Evolutionary conservation across 2,797 vertebrate species (phyloP), one percentile per base, ranked within the genome.

Genomic region (Danio tinwini): DNA sequence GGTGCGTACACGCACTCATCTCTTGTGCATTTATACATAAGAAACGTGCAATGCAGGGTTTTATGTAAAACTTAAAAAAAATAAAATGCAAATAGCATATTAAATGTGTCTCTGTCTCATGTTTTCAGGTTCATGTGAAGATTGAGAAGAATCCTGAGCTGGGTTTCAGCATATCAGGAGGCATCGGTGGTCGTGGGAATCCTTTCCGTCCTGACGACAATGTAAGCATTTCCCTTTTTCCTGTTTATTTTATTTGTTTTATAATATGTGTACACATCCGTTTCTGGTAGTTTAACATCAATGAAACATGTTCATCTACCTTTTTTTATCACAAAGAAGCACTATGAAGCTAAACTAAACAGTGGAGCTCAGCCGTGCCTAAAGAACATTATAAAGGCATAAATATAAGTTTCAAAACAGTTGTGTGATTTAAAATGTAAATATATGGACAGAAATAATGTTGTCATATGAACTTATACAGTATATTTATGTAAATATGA

Each of bases 111-210:
- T 75, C 45, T 72, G 53, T 74, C 13, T 53, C 47, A 42, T 8
- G 3, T 63, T 89, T 88, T 91, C 90, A 99, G 98, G 93, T 99
- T 84, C 95, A 94, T 82, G 94, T 99, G 87, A 97, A 95, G 88
- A 90, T 99, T 81, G 95, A 99, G 91, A 99, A 99, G 91, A 98
- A 98, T 90, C 98, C 98, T 47, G 98, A 99, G 90, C 94, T 99
- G 87, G 98, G 98, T 80, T 99, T 99, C 93, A 99, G 98, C 91
- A 99, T 99, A 95, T 99, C 98, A 37, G 98, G 98, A 91, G 98
- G 98, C 87, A 92, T 97, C 53, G 97, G 96, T 70, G 98, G 98
- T 17, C 95, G 97, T 89, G 97, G 97, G 85, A 99, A 99, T 85
- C 98, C 98, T n/a, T 99, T 99, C 87, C 96, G 89, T 84, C 97